Conservation (phyloP, 2,113 vertebrate species). For the Gavialis gangeticus region DNA sequence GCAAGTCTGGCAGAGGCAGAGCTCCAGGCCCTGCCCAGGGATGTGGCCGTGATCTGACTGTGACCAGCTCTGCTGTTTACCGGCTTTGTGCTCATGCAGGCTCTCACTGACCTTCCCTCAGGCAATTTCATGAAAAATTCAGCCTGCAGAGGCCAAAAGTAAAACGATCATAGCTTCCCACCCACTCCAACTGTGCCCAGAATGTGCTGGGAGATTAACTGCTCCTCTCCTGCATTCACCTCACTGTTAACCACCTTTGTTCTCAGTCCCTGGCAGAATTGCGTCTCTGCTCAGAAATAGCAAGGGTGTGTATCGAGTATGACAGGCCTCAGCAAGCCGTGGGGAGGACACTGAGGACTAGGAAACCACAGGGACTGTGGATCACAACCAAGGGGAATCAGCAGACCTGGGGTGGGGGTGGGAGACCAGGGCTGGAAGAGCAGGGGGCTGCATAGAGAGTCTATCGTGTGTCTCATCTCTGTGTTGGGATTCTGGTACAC, state of each 20-base stretch:
- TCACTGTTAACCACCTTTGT: neutral
- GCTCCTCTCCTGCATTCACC: neutral
- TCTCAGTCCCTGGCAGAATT: neutral
- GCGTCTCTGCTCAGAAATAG: neutral
- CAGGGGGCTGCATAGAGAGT: no score
- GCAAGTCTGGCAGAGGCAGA: neutral
- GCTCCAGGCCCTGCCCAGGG: neutral
- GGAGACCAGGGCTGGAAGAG: neutral
- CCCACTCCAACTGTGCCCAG: neutral
- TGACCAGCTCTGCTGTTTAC: rapidly evolving
- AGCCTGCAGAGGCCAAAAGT: neutral
- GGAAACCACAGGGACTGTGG: no score
- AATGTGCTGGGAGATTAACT: rapidly evolving
- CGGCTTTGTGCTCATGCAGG: neutral
- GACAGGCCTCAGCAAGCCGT: neutral
- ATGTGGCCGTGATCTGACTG: neutral
- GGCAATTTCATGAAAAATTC: neutral
- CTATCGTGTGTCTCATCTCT: no score
- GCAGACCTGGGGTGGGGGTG: neutral
- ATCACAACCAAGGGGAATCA: neutral
- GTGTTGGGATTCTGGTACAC: no score
- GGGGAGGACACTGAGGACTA: no score
- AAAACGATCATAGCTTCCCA: neutral
- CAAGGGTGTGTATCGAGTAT: rapidly evolving
- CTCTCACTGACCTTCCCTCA: conserved; percentile 1